Base-by-base conservation (phyloP, 2,888 invertebrate species). In the Girardia tigrina region DNA sequence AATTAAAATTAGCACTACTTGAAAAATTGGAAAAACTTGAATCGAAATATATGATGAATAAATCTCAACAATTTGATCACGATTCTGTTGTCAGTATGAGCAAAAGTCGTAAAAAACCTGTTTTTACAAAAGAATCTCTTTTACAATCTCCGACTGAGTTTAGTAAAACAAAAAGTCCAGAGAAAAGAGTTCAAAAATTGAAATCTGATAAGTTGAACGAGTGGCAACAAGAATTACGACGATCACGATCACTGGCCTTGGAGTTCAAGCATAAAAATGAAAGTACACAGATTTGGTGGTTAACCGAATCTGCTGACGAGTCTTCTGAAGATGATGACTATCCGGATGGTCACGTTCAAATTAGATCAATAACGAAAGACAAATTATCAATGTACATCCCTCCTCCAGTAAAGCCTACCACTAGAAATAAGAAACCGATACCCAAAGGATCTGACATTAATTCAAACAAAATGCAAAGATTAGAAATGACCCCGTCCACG, bases 231-330 rank as follows among this genome's bases (percentile, higher is more conserved):
- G 56, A 56, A n/a, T 56, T 56, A 56, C 56, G 56, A 20, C n/a
- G 56, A 56, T 56, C 56, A 8, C 4, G 56, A 56, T 56, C 56
- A 56, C 23, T 56, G n/a, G 56, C 56, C n/a, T 20, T 56, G 56
- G 56, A 56, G 23, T 56, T 56, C 56, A 56, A 56, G 23, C 56
- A 56, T 4, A 56, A 56, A 56, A 56, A 56, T n/a, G 56, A 56
- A 56, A 56, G 56, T 16, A 56, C 56, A 12, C 56, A 56, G 23
- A 56, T 56, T 56, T 56, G 56, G 56, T 56, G 56, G 56, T 23
- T 56, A 2, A 56, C 56, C 4, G 56, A 56, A n/a, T 56, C 56
- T 6, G 23, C 23, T 56, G n/a, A 4, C 23, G n/a, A 56, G n/a
- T 56, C 56, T 20, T 56, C 56, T 12, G n/a, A n/a, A 6, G 56